phyloP scores from a whole-genome alignment of 1,140 invertebrate genomes.

The Periplaneta americana region DNA sequence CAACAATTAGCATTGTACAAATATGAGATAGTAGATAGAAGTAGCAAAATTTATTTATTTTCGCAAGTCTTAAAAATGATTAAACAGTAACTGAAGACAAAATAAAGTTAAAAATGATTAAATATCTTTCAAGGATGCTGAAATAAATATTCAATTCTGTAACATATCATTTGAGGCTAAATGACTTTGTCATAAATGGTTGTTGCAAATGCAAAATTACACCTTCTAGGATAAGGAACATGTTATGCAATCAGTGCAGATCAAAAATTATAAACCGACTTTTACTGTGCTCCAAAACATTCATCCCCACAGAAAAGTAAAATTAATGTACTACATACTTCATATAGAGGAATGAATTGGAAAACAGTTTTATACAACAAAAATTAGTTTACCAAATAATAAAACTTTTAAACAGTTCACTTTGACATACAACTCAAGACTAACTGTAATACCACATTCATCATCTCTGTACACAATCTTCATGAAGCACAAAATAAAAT shows the following conservation, averaged over 20 bases:
- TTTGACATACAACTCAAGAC: not conserved
- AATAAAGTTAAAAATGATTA: too few species aligned
- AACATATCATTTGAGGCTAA: too few species aligned
- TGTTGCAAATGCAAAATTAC: slow-evolving; percentile 5
- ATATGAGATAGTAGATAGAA: too few species aligned
- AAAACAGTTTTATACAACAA: not conserved
- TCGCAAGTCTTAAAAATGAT: too few species aligned
- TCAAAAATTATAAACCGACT: not conserved
- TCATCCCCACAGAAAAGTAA: not conserved
- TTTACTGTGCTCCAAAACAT: not conserved
- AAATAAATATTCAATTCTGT: too few species aligned
- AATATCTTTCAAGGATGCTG: too few species aligned
- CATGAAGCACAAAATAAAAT: too few species aligned
- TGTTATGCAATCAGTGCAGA: not conserved
- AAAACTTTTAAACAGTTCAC: not conserved
- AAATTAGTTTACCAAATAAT: not conserved
- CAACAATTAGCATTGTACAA: too few species aligned
- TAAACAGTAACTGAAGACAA: too few species aligned
- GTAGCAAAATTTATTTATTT: too few species aligned
- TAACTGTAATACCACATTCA: too few species aligned
- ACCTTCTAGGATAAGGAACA: not conserved
- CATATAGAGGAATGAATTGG: not conserved
- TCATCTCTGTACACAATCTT: not conserved
- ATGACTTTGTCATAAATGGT: too few species aligned
- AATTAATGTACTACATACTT: not conserved